Base-by-base conservation (phyloP, 2,797 vertebrate species). In the Coregonus sp. region DNA sequence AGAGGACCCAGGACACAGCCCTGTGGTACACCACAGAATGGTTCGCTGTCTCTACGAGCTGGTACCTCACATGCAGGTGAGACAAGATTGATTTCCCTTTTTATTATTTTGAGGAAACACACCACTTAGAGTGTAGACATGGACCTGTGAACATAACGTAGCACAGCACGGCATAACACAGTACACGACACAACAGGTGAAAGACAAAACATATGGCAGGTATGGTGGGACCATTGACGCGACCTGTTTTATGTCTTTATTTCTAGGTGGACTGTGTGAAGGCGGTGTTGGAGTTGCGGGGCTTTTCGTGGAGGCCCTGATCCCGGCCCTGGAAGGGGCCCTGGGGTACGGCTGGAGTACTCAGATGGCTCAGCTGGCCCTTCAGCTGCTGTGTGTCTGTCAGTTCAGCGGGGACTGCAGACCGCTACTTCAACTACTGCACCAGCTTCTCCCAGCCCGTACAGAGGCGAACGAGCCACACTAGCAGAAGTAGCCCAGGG, bases 51-150 rank as follows among this genome's bases (percentile, higher is more conserved):
- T 97, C 15, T 95, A 90, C 84, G 90, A 95, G 78, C 89, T 98
- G 80, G 80, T 97, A 80, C 95, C 96, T 18, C 89, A 93, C 80
- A 92, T 97, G 89, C 96, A 97, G 96, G 98, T 99, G 88, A 76
- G 59, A 61, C 59, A 9, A 25, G 59, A 61, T 61, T 3, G 20
- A 61, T 61, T 20, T 25, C 9, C 9, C 25, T 63, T 47, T 25
- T 9, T 29, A 54, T 63, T 29, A 51, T 33, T 66, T 4, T 31
- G 12, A 31, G 4, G 14, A 35, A 18, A 5, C 4, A 52, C 70
- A 54, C 54, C n/a, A 6, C 18, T 16, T 59, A 18, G 6, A 20
- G 56, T n/a, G 56, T 59, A n/a, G 56, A 59, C 56, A 16, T 6
- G 56, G 18, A 59, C 59, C 20, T 61, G 59, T 61, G 59, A 61